Base-by-base conservation (phyloP, 53 echinoderm and acorn worm genomes). In the Echinometra lucunter region DNA sequence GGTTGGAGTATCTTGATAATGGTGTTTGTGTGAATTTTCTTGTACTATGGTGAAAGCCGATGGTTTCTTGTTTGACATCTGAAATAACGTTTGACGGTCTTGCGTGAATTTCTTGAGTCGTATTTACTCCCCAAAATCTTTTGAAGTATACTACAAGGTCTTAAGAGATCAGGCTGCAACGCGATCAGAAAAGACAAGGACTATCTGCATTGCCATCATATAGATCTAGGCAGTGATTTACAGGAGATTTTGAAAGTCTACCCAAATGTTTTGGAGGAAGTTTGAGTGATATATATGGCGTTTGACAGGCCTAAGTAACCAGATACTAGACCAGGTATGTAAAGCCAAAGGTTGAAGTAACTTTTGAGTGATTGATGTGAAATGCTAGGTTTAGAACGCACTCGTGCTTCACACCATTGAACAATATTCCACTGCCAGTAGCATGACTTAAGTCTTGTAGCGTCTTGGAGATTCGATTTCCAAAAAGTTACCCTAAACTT, bases 271-370 rank as follows among this genome's bases (percentile, higher is more conserved):
- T 3, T 19, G 0, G 78, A 21, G 17, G 78, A 19, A 23, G 30
- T 69, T 78, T 40, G 42, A 8, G 42, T 78, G 78, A 78, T 78
- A 19, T 42, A 42, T 78, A 78, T 78, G 78, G 38, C 42, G 17
- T 78, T 78, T 78, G 78, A 42, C 78, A 12, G 78, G 3, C 23
- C 38, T 78, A 42, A 78, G 78, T 78, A 78, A 78, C 78, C 17
- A 38, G 78, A 78, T 78, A 78, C 78, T 18, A 78, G 78, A 17
- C 38, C 19, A 18, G 38, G 18, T 78, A 38, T 78, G 78, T 38
- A 16, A 17, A 78, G 78, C 23, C 78, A 78, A 78, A 42, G 21
- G 78, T 38, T 78, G 40, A 4, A 17, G 18, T 21, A 40, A 19
- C 78, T 40, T 4, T 18, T n/a, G 21, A 2, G 78, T 78, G 78